Percentiles rank a stretch among this genome's conserved stretches.
These are phyloP conservation scores for Ephydatia muelleri DNA, from an alignment of 37 sponge, comb jelly and placozoan genomes.

Conservation along the genomic window DNA sequence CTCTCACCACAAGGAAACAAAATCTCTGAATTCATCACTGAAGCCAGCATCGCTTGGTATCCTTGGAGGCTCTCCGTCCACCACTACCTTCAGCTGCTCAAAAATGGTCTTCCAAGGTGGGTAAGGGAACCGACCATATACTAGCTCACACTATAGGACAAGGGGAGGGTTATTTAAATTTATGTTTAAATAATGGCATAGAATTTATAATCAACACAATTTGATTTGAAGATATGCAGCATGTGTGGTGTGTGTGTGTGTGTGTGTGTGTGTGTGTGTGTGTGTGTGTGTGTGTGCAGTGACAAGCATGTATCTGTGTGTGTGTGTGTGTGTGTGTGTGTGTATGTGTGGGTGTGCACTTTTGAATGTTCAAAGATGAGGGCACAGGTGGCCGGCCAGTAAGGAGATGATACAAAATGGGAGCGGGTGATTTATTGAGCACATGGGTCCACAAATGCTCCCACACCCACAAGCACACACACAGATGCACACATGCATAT, in stretches of 20 bases:
- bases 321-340: slow-evolving; percentile 3
- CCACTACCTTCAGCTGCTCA: slow-evolving; percentile 77
- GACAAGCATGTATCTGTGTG: slow-evolving; percentile 17
- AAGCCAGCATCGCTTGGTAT: slow-evolving; percentile 41
- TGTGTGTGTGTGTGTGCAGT: slow-evolving; percentile 18
- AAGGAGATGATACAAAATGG: slow-evolving; percentile 24
- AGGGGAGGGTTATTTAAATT: not conserved
- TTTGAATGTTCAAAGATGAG: slow-evolving; percentile 2
- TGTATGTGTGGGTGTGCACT: too few relatives aligned
- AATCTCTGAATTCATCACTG: slow-evolving; percentile 59
- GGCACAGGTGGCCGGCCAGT: too few relatives aligned
- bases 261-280: slow-evolving; percentile 6
- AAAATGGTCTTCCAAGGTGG: slow-evolving; percentile 69
- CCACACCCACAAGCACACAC: too few relatives aligned
- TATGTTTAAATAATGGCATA: slow-evolving; percentile 1
- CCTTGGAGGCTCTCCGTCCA: slow-evolving; percentile 71
- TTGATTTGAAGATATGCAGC: too few relatives aligned
- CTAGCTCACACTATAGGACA: slow-evolving; percentile 34
- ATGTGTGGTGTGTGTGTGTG: too few relatives aligned
- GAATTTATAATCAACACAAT: too few relatives aligned
- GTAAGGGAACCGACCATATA: slow-evolving; percentile 39
- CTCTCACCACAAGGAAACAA: slow-evolving; percentile 65
- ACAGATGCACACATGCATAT: too few relatives aligned
- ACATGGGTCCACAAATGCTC: not conserved
- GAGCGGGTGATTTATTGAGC: not conserved